Base-by-base conservation (phyloP, 92 coral and sea anemone species). In the Pocillopora meandrina region DNA sequence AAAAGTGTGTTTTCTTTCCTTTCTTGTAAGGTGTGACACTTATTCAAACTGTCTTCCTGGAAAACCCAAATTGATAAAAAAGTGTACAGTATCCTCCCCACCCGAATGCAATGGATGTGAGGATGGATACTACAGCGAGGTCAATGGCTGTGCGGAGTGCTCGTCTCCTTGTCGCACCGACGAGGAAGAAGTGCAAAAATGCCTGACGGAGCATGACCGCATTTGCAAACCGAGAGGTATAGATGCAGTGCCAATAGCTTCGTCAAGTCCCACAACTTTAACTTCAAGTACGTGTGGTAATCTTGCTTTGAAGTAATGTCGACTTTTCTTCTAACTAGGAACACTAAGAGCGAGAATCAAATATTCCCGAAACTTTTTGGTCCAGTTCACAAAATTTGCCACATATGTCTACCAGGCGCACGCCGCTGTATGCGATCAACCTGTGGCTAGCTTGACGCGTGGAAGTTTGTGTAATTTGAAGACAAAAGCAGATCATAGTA, bases 181-280 rank as follows among this genome's bases (percentile, higher is more conserved):
- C 0, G 20, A 80, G 59, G 34, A 26, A 1, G 69, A 80, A 58
- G 35, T 19, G 1, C 17, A 17, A 35, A 1, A 26, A 5, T 80
- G 84, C 36, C 10, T 0, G 3, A 80, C 84, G 0, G 21, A 33
- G 15, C 84, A 80, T 20, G 61, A 80, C 36, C 84, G 84, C 9
- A 33, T 1, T 9, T 80, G 84, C 9, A 57, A 5, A 42, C 20
- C 56, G 33, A 70, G 42, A 70, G 7, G 13, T n/a, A 70, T 23
- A 42, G 73, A 65, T 6, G 5, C 52, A 42, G 52, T 42, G 52
- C 8, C 52, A 42, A 42, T 0, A 42, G 52, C 52, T 0, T 42
- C 52, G 8, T 42, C 52, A 7, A 42, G 5, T 42, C 70, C 55
- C 1, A 35, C 74, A 70, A 7, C 16, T 12, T 19, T 55, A 3